A percentile compares a stretch with the other conserved stretches of the same genome.
Conservation (phyloP, 2,797 vertebrate genomes). For the Acridotheres tristis region DNA sequence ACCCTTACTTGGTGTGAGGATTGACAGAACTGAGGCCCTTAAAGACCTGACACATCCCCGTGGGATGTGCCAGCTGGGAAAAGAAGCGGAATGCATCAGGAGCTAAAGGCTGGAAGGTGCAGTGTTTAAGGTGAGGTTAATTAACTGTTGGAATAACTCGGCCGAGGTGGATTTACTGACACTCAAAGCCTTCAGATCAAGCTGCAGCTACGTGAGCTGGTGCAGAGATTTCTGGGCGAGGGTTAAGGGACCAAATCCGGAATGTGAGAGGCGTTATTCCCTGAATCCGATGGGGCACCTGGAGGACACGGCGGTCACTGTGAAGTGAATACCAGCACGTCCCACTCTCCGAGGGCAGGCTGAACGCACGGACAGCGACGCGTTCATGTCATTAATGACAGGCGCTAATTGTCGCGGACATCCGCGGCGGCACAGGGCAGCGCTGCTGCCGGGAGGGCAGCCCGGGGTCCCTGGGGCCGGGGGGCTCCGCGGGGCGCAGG, state of each 20-base stretch:
- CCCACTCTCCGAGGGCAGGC: not conserved
- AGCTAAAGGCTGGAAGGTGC: not conserved
- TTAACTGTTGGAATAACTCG: not conserved
- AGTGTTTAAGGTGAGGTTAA: not conserved
- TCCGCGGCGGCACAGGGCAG: not conserved
- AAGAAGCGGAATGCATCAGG: not conserved
- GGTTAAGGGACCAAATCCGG: rapidly evolving
- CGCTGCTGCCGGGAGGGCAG: not conserved
- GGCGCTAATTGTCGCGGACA: not conserved
- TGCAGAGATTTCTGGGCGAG: not conserved
- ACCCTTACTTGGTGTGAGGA: not conserved
- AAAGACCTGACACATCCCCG: rapidly evolving
- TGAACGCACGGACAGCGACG: not conserved
- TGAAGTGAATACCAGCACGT: rapidly evolving
- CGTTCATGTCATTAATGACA: not conserved
- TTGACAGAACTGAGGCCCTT: rapidly evolving
- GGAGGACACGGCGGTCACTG: rapidly evolving
- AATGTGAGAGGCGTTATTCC: rapidly evolving
- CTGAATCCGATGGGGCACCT: rapidly evolving
- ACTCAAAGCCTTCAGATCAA: not conserved
- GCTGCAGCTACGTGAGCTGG: not conserved
- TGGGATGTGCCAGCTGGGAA: not conserved
- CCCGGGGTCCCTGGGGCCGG: not conserved
- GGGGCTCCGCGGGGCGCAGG: not conserved
- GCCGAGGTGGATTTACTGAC: not conserved